These are phyloP conservation scores for Neodiprion lecontei DNA, from an alignment of 1,140 invertebrate species.

Conservation along the genomic window DNA sequence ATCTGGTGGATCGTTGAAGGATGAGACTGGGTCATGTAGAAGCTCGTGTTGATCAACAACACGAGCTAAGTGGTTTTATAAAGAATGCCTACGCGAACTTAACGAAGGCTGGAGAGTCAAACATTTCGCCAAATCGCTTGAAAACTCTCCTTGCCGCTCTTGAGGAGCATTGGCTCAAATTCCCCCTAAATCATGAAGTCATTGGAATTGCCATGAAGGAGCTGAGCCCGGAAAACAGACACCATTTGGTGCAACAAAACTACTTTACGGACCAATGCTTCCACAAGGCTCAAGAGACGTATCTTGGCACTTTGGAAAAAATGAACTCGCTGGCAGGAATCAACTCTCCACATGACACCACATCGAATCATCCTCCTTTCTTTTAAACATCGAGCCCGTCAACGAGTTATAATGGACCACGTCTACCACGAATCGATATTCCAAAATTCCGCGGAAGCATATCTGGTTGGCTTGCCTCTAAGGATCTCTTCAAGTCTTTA, in stretches of 20 bases:
- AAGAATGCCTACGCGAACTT: too few species aligned
- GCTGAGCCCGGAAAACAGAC: background rate
- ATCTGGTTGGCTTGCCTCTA: slow-evolving; percentile 23
- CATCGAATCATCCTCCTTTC: slow-evolving; percentile 5
- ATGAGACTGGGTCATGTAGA: slow-evolving; percentile 16
- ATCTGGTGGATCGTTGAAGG: background rate
- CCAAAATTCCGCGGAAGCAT: slow-evolving; percentile 22
- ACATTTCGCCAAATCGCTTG: background rate
- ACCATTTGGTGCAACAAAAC: background rate
- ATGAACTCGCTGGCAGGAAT: background rate
- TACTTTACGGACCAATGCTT: slow-evolving; percentile 15
- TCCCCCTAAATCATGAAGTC: slow-evolving; percentile 11
- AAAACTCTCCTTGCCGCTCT: slow-evolving; percentile 3
- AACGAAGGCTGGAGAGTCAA: too few species aligned
- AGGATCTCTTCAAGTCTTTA: slow-evolving; percentile 26
- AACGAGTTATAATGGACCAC: background rate
- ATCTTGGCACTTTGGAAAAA: slow-evolving; percentile 16
- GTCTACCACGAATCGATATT: slow-evolving; percentile 19
- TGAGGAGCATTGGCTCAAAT: slow-evolving; percentile 11
- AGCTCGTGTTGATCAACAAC: background rate
- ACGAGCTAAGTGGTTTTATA: background rate
- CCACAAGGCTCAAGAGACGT: background rate
- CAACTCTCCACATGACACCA: background rate
- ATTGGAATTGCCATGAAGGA: background rate
- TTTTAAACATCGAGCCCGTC: background rate